Conservation (phyloP, 2,113 vertebrate genomes). For the Triplophysa rosa region DNA sequence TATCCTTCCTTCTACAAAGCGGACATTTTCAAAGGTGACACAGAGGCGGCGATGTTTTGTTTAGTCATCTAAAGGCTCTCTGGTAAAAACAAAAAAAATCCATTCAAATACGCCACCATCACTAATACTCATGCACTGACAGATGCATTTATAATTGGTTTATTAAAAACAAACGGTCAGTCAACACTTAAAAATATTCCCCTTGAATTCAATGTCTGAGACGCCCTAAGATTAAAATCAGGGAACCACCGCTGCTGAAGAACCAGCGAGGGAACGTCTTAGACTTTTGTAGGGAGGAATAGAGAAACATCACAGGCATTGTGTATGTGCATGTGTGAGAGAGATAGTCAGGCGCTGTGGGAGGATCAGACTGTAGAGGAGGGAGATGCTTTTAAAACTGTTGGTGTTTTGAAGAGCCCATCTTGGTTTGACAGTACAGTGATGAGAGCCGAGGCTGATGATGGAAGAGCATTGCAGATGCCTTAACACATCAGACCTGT, state of each 20-base stretch:
- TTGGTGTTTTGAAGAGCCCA: not conserved
- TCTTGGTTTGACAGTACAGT: not conserved
- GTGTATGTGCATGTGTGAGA: not conserved
- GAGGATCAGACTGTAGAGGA: not conserved
- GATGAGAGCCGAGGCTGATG: not conserved
- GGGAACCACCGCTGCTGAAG: not conserved
- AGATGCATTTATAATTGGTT: too few species aligned
- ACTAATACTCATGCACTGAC: too few species aligned
- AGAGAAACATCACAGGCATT: slow-evolving; percentile 13
- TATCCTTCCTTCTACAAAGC: too few species aligned
- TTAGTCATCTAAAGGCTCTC: too few species aligned
- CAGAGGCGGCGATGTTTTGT: too few species aligned
- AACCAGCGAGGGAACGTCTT: not conserved
- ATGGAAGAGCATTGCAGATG: not conserved
- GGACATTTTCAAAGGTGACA: too few species aligned
- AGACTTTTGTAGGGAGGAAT: not conserved
- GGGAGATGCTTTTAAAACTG: slow-evolving; percentile 23
- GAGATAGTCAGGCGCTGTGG: not conserved
- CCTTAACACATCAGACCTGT: not conserved
- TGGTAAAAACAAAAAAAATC: too few species aligned
- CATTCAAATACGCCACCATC: too few species aligned
- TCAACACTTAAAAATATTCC: too few species aligned
- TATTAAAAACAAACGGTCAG: too few species aligned
- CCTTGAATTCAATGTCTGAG: too few species aligned
- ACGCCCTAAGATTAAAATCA: not conserved